Evolutionary conservation across 2,113 vertebrate genomes (phyloP), one percentile per base, ranked within the genome.

Genomic region (Baryphthengus martii): DNA sequence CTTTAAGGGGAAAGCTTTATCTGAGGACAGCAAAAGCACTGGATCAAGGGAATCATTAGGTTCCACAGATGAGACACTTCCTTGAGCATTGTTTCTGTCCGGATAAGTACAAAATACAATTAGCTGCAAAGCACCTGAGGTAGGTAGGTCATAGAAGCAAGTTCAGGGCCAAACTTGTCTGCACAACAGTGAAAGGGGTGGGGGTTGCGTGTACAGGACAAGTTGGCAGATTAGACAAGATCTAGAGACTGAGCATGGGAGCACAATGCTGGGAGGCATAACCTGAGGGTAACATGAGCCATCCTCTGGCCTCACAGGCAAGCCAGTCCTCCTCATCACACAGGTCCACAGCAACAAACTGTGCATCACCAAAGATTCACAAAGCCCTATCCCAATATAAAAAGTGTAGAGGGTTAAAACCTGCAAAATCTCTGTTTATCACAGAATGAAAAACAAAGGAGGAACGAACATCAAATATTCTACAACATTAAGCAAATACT

Each of bases 391-490:
- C 2, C 14, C 8, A 45, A 71, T 24, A 70, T 3, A 8, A 5
- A n/a, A n/a, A 88, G 40, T 23, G 18, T 15, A 67, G 15, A 49
- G 44, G 17, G 15, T 3, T 39, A 40, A 74, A 89, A 49, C 13
- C 18, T 40, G 5, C 13, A 76, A 66, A 65, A 53, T 7, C 17
- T 53, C 1, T 13, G 2, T 13, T 44, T 80, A 15, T 4, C n/a
- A 35, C 18, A 55, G 40, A 11, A n/a, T 0, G 0, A 66, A n/a
- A n/a, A n/a, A n/a, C n/a, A n/a, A n/a, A 42, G 17, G 8, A 89
- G 13, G 21, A 59, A 65, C 4, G 6, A 88, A n/a, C 3, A 42
- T 29, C 9, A 85, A 62, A 66, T 47, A 42, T 33, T 65, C 59
- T 37, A 49, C 9, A 58, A 4, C 10, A 33, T 33, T 61, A 61